Percentiles rank a stretch among this genome's conserved stretches.
Evolutionary conservation across 2,797 vertebrate species (phyloP).

Genomic region (Danionella dracula): DNA sequence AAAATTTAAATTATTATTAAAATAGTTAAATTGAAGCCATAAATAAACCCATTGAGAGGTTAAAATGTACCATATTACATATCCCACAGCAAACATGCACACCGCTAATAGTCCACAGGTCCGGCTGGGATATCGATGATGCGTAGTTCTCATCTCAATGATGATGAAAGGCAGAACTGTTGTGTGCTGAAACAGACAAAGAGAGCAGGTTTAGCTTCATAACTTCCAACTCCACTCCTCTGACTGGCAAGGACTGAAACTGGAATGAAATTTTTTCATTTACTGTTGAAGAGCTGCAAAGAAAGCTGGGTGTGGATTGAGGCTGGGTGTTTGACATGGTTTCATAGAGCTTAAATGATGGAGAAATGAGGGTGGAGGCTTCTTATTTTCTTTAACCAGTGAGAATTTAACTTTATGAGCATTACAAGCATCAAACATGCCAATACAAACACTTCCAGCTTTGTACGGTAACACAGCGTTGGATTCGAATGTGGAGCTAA

Average conservation of each 20-base stretch:
- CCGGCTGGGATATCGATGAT: slow-evolving; percentile 90
- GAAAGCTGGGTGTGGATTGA: neutral
- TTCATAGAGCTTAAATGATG: neutral
- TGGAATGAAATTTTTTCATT: neutral
- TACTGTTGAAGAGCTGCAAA: neutral
- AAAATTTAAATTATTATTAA: no score
- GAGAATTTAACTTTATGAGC: neutral
- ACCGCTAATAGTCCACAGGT: slow-evolving; percentile 79
- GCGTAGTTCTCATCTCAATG: slow-evolving; percentile 97
- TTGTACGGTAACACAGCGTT: neutral
- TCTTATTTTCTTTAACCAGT: neutral
- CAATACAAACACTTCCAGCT: slow-evolving; percentile 12
- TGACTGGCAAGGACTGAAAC: neutral
- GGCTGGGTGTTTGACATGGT: neutral
- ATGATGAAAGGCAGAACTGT: slow-evolving; percentile 96
- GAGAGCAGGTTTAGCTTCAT: slow-evolving; percentile 8
- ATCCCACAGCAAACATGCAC: slow-evolving; percentile 82
- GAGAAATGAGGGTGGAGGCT: neutral
- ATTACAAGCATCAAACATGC: neutral
- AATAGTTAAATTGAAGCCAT: no score
- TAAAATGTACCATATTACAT: slow-evolving; percentile 86
- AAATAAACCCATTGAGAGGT: no score
- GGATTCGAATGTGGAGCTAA: neutral
- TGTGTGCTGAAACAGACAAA: slow-evolving; percentile 79
- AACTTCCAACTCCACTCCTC: neutral